Evolutionary conservation across 2,113 vertebrate species (phyloP), one percentile per base, ranked within the genome.

Genomic region (Ceyx margarethae): DNA sequence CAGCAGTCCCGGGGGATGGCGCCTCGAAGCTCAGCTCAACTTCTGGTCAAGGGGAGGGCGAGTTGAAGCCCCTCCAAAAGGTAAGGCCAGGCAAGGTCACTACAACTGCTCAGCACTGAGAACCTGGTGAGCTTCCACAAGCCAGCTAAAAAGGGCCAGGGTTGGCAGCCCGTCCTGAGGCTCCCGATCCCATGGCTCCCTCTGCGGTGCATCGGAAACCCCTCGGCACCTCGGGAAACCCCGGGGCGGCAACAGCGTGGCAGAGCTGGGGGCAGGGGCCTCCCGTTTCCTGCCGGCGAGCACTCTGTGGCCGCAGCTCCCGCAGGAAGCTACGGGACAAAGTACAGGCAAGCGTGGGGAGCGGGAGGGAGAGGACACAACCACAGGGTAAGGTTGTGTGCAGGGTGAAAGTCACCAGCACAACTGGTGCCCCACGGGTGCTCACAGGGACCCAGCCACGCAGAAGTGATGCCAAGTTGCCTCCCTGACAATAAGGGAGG

Each of bases 11-110:
- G 0, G 53, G 29, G 4, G 6, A 25, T 37, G 61, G 65, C 8
- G 2, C 35, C 66, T 7, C 1, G 17, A 13, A 3, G 3, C 18
- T 76, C 29, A 12, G 2, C 40, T 12, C 1, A 0, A 28, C 40
- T 50, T 1, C 40, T 0, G 4, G 31, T 5, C 19, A 17, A 9
- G 16, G 18, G 20, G 19, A 65, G 35, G n/a, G 23, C 5, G 10
- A 65, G 31, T 1, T 8, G 8, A 35, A 81, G 54, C 15, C 43
- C 48, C 82, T 46, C 61, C 21, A 2, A 50, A 50, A 53, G 40
- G 0, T 26, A 10, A 16, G 35, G 31, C 62, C 37, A 31, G 51
- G 22, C 1, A 6, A n/a, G 31, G 42, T 61, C 11, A 1, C 19
- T 15, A 26, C 43, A 62, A 28, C 48, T 64, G 53, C 58, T 40